Evolutionary conservation across 2,888 invertebrate genomes (phyloP).

Genomic region (Saturnia pavonia): DNA sequence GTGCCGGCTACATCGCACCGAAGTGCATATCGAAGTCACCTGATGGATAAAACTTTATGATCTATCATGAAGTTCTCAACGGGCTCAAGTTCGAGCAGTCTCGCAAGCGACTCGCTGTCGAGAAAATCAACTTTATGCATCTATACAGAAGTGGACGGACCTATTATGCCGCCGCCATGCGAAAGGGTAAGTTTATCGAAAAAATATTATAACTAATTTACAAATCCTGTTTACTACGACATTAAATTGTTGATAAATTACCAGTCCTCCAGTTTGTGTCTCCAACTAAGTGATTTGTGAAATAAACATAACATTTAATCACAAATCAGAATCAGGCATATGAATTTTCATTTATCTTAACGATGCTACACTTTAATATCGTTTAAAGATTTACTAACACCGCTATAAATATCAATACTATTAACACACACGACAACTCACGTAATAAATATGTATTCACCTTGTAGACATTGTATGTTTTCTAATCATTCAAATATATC

Average conservation of each 20-base stretch:
- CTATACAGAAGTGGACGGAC: slow-evolving; percentile 81
- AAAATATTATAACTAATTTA: slow-evolving; percentile 15
- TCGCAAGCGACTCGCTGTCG: slow-evolving; percentile 84
- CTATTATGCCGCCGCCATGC: slow-evolving; percentile 63
- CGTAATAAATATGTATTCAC: neutral
- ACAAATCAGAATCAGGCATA: neutral
- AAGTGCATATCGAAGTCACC: slow-evolving; percentile 72
- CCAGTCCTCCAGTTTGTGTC: neutral
- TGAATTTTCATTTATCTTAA: neutral
- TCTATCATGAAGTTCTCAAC: slow-evolving; percentile 83
- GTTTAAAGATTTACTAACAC: neutral
- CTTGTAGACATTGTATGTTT: neutral
- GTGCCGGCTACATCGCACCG: slow-evolving; percentile 70
- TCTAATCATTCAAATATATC: neutral
- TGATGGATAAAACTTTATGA: slow-evolving; percentile 55
- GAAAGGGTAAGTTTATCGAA: slow-evolving; percentile 77
- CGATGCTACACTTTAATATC: neutral
- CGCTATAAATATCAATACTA: neutral
- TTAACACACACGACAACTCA: neutral
- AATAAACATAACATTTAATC: neutral
- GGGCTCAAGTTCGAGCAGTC: slow-evolving; percentile 84
- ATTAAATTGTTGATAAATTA: neutral
- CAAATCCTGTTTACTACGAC: neutral
- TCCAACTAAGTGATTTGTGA: neutral
- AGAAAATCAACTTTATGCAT: slow-evolving; percentile 86